Evolutionary conservation across 2,888 invertebrate species (phyloP), one percentile per base, ranked within the genome.

Genomic region (Papilio protenor): DNA sequence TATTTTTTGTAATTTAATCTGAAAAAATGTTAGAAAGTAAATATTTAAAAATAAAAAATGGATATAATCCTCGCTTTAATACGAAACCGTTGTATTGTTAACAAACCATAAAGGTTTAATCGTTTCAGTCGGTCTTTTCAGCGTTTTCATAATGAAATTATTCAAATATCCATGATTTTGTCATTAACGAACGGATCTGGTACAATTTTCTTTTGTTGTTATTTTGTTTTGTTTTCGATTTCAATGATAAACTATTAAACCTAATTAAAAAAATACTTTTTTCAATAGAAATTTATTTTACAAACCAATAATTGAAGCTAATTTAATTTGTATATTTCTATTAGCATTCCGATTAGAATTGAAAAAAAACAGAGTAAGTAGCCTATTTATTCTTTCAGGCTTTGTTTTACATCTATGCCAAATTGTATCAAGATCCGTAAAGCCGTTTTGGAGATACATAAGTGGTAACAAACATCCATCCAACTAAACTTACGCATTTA

Each of bases 81-180:
- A 40, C 27, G 33, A 52, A 66, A 52, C 75, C 40, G 64, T 12
- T 66, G 33, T 66, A 75, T 75, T 74, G 74, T 66, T 66, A 75
- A 66, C 75, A 21, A 66, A 52, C n/a, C 52, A 66, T 66, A 75
- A 75, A 75, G 75, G 75, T 47, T 49, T 74, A 64, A 74, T 64
- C 52, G 64, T 64, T 74, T 33, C 52, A 27, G 23, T n/a, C 52
- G 64, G 18, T 40, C 66, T 66, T 49, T 55, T 75, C 75, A 52
- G 16, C 52, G 49, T 55, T 64, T 52, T 40, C 66, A 75, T 49
- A 52, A n/a, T 33, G n/a, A 18, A 61, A 52, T 66, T 66, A 52
- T 66, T 52, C 27, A 33, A 75, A 66, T 64, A 75, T 64, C 33
- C 47, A 18, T 74, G 23, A 61, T 74, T 64, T 27, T 23, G n/a